Base-by-base conservation (phyloP, 1,140 invertebrate species). In the Drosophila yakuba region DNA sequence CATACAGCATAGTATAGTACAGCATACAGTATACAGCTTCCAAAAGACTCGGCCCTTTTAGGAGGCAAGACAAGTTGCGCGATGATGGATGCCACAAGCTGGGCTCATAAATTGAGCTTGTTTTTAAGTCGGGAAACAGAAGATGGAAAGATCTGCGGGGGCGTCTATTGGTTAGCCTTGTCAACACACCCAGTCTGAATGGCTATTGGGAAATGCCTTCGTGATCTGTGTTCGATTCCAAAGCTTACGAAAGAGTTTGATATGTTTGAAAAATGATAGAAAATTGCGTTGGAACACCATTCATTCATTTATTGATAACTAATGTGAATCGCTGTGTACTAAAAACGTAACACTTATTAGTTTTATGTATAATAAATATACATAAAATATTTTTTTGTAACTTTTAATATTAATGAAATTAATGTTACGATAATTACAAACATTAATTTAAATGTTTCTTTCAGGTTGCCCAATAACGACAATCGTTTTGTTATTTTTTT, bases 71-170 rank as follows among this genome's bases (percentile, higher is more conserved):
- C 59, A 58, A 78, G 62, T 52, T 57, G 52, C 80, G 69, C 67
- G 52, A 75, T 84, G 80, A 83, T 84, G 75, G 78, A 83, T 84
- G 75, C 80, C 71, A 75, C 52, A 84, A 71, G 56, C 69, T 61
- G 45, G 58, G 38, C 72, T 79, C 75, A 84, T 83, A 84, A 84
- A 84, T 83, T 61, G 47, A 69, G 55, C 71, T 75, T 79, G 80
- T 82, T 60, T 60, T 51, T 36, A 3, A 20, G 17, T 28, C 50
- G 57, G 32, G 28, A 23, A 43, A 17, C 28, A 39, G 36, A 25
- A 59, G 59, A 78, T 47, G 43, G 55, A 52, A 23, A 67, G 54
- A 59, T 56, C 23, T 66, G 73, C 59, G 79, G 43, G 48, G 73
- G 73, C 68, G 74, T 71, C 41, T 64, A 38, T 77, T 54, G 59